These are phyloP conservation scores for Chaetophractus vellerosus DNA, from an alignment of 2,797 vertebrate species.

Conservation along the genomic window DNA sequence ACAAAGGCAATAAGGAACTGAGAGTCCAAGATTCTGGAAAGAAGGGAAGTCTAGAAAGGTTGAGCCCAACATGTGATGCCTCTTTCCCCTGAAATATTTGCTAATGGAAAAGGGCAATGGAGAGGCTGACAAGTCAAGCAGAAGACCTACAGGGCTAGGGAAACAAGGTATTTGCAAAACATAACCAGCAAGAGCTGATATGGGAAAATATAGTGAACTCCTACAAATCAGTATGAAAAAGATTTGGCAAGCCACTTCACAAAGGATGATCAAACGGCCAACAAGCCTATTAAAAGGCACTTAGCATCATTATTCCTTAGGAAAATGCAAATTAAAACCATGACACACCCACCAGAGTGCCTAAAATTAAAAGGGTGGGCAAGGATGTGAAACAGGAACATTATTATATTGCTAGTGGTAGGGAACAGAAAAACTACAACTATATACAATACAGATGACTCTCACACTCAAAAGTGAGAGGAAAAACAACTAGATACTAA, in stretches of 20 bases:
- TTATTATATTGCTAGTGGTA: not conserved
- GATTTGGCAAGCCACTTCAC: not conserved
- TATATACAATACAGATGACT: not conserved
- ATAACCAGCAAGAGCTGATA: slow-evolving; percentile 15
- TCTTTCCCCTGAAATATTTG: slow-evolving; percentile 24
- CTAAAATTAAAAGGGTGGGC: slow-evolving; percentile 7
- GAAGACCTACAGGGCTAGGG: not conserved
- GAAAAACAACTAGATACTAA: not conserved
- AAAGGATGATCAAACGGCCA: slow-evolving; percentile 8
- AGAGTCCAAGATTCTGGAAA: slow-evolving; percentile 1
- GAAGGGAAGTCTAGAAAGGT: not conserved
- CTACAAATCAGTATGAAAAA: slow-evolving; percentile 42
- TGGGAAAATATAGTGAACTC: not conserved
- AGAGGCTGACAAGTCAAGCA: slow-evolving; percentile 25
- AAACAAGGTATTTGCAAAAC: slow-evolving; percentile 44
- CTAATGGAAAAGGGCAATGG: not conserved
- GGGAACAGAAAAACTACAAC: not conserved
- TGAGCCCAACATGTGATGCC: not conserved
- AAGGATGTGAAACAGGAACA: slow-evolving; percentile 15
- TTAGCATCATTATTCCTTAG: slow-evolving; percentile 22
- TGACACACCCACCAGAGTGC: not conserved
- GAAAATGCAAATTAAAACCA: slow-evolving; percentile 36
- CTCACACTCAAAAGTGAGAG: not conserved
- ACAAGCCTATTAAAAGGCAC: not conserved
- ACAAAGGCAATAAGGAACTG: slow-evolving; percentile 23